These are phyloP conservation scores for Melanotaenia duboulayi DNA, from an alignment of 2,113 vertebrate genomes.

Conservation along the genomic window DNA sequence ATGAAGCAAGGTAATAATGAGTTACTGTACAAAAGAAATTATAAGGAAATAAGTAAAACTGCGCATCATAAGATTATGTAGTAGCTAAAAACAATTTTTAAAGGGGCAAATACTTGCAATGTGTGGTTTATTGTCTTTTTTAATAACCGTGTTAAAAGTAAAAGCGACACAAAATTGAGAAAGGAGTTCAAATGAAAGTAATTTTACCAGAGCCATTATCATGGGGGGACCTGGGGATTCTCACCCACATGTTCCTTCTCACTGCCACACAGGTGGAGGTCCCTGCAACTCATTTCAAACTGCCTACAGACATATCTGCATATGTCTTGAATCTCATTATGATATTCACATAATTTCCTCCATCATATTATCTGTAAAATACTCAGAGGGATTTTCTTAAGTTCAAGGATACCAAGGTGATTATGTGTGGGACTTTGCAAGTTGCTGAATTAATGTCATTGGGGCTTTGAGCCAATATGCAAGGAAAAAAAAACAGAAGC, in stretches of 20 bases:
- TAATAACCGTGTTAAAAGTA: neutral
- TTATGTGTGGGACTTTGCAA: constrained; percentile 22
- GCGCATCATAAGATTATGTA: neutral
- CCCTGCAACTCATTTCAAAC: constrained; percentile 53
- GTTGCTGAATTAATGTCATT: constrained; percentile 33
- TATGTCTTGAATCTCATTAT: constrained; percentile 73
- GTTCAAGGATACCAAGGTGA: constrained; percentile 59
- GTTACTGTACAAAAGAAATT: constrained; percentile 1
- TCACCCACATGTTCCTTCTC: constrained; percentile 19
- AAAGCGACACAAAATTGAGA: constrained; percentile 2
- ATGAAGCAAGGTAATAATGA: constrained; percentile 40
- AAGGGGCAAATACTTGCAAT: neutral
- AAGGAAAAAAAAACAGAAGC: constrained; percentile 34
- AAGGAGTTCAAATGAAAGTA: constrained; percentile 18
- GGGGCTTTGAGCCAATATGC: constrained; percentile 36
- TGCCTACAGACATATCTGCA: constrained; percentile 71
- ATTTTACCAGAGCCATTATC: constrained; percentile 37
- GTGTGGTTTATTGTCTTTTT: neutral
- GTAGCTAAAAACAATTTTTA: neutral
- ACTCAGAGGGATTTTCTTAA: constrained; percentile 58
- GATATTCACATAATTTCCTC: constrained; percentile 62
- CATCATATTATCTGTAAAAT: constrained; percentile 63
- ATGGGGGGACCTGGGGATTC: constrained; percentile 41
- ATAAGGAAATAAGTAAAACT: neutral
- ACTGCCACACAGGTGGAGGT: constrained; percentile 45